Conservation (phyloP, 2,797 vertebrate genomes). For the Typhlichthys eigenmanni region DNA sequence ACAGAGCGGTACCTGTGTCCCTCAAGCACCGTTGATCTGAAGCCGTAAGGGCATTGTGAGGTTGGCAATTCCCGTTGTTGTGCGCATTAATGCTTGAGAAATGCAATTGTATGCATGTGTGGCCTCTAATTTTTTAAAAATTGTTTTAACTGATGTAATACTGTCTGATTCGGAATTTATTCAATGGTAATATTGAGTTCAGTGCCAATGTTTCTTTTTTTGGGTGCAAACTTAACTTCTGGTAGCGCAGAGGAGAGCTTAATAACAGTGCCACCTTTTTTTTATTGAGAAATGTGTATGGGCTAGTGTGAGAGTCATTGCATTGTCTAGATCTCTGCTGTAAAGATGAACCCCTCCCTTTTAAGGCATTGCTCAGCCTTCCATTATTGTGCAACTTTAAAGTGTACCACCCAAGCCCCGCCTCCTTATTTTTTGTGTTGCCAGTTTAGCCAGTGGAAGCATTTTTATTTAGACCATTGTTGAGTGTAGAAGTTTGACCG, state of each 20-base stretch:
- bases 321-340: constrained; percentile 48
- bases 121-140: constrained; percentile 24
- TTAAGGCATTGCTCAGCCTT: constrained; percentile 27
- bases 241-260: constrained; percentile 3
- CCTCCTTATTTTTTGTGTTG: constrained; percentile 33
- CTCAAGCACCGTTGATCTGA: background rate
- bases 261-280: constrained; percentile 8
- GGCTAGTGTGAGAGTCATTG: constrained; percentile 13
- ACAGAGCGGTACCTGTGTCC: background rate
- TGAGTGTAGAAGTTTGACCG: constrained; percentile 42
- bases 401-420: constrained; percentile 20
- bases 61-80: constrained; percentile 16
- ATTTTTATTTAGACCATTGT: constrained; percentile 55
- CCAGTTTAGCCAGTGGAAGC: constrained; percentile 44
- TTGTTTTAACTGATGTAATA: constrained; percentile 19
- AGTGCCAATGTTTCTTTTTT: constrained; percentile 25
- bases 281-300: constrained; percentile 16
- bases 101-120: constrained; percentile 54
- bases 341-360: constrained; percentile 38
- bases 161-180: constrained; percentile 29
- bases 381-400: constrained; percentile 45
- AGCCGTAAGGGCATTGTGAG: constrained; percentile 23
- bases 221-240: constrained; percentile 36
- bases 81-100: constrained; percentile 53
- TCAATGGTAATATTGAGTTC: constrained; percentile 29